A percentile compares a stretch with the other conserved stretches of the same genome.
Evolutionary conservation across 1,140 invertebrate species (phyloP).

Genomic region (Diuraphis noxia): DNA sequence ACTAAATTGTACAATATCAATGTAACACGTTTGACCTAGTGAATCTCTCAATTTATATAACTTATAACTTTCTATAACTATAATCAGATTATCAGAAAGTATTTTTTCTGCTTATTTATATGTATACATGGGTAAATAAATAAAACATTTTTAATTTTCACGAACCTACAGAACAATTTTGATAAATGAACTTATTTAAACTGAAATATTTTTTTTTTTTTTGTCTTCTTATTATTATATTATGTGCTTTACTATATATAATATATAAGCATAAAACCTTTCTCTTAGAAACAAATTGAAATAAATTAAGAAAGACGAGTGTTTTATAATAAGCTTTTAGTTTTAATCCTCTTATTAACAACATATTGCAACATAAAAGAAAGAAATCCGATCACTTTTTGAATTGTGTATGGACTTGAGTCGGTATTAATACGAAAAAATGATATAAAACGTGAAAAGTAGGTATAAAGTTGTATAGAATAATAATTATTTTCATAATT

Average conservation of each 20-base stretch:
- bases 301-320: neutral
- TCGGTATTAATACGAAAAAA: neutral
- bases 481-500: neutral
- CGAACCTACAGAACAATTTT: neutral
- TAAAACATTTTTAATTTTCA: neutral
- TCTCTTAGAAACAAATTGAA: neutral
- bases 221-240: neutral
- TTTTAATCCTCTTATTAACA: neutral
- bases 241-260: neutral
- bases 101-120: neutral
- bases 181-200: neutral
- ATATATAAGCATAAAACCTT: neutral
- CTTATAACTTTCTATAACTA: no score
- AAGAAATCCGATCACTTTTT: neutral
- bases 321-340: neutral
- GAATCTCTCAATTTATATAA: neutral
- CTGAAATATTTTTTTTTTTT: neutral
- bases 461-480: neutral
- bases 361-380: neutral
- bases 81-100: no score
- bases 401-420: neutral
- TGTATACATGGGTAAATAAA: neutral
- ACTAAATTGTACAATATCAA: neutral
- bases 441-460: neutral
- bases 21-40: neutral